Evolutionary conservation across 2,888 invertebrate species (phyloP).

Genomic region (Aquatica leii): DNA sequence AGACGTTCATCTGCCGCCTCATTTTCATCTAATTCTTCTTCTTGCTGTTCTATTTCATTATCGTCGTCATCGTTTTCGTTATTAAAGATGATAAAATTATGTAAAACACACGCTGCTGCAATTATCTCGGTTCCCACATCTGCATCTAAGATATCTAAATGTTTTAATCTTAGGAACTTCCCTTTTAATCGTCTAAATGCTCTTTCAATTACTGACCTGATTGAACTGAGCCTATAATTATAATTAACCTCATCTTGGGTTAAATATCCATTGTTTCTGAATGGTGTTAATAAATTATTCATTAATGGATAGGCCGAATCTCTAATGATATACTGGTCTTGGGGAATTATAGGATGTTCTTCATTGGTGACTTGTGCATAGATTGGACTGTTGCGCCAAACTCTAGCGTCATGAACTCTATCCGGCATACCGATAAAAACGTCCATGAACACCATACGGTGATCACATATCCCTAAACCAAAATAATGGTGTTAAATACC

Average conservation of each 20-base stretch:
- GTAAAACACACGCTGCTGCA: not conserved
- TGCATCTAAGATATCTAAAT: not conserved
- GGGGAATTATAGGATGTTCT: not conserved
- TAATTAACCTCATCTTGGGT: not conserved
- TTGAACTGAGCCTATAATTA: not conserved
- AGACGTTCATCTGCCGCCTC: not conserved
- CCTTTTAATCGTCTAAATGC: constrained; percentile 13
- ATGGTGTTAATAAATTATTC: not conserved
- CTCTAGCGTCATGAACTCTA: not conserved
- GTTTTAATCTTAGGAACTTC: constrained; percentile 7
- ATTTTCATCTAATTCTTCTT: not conserved
- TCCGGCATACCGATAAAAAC: not conserved
- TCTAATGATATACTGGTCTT: not conserved
- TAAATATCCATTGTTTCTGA: too few relatives aligned
- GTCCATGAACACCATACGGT: not conserved
- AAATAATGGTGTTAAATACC: too few relatives aligned
- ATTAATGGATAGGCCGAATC: not conserved
- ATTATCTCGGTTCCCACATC: constrained; percentile 3
- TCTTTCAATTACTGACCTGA: too few relatives aligned
- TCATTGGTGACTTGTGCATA: too few relatives aligned
- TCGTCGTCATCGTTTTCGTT: not conserved
- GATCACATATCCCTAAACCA: too few relatives aligned
- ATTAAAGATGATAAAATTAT: not conserved
- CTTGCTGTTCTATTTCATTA: not conserved
- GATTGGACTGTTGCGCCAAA: not conserved